Evolutionary conservation across 1,140 invertebrate species (phyloP).

Genomic region (Formica selysi): DNA sequence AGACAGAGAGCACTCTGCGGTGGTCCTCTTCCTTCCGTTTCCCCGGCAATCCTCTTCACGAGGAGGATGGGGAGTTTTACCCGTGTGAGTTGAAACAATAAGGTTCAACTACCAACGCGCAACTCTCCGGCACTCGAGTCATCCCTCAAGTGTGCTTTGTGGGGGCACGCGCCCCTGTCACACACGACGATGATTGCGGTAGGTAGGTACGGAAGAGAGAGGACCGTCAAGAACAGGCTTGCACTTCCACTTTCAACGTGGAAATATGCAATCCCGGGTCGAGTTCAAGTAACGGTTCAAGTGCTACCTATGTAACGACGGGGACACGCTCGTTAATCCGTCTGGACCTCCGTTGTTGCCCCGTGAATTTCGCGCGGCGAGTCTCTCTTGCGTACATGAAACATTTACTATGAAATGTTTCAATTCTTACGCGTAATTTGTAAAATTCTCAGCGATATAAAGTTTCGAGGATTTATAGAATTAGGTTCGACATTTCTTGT

Average conservation of each 20-base stretch:
- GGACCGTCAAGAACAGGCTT: conserved; percentile 17
- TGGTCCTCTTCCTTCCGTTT: conserved; percentile 65
- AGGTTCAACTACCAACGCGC: conserved; percentile 78
- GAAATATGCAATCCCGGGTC: conserved; percentile 25
- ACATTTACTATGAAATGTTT: background rate
- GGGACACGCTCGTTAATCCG: conserved; percentile 15
- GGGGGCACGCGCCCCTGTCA: conserved; percentile 82
- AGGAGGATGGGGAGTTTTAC: conserved; percentile 57
- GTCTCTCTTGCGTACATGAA: too few species aligned
- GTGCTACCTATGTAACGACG: background rate
- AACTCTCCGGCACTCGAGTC: conserved; percentile 79
- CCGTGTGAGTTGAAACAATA: conserved; percentile 81
- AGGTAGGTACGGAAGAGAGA: conserved; percentile 62
- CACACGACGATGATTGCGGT: conserved; percentile 76
- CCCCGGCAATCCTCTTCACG: conserved; percentile 56
- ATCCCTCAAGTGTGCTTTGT: conserved; percentile 83
- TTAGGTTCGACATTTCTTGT: background rate
- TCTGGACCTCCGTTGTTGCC: background rate
- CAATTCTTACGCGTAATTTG: background rate
- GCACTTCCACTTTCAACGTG: conserved; percentile 40
- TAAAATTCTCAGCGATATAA: background rate
- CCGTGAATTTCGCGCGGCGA: background rate
- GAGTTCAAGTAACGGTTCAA: conserved; percentile 52
- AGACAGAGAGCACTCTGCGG: conserved; percentile 54
- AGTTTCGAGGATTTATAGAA: background rate